Percentiles rank a stretch among this genome's conserved stretches.
Evolutionary conservation across 2,888 invertebrate species (phyloP).

Genomic region (Listrodromus nycthemerus): DNA sequence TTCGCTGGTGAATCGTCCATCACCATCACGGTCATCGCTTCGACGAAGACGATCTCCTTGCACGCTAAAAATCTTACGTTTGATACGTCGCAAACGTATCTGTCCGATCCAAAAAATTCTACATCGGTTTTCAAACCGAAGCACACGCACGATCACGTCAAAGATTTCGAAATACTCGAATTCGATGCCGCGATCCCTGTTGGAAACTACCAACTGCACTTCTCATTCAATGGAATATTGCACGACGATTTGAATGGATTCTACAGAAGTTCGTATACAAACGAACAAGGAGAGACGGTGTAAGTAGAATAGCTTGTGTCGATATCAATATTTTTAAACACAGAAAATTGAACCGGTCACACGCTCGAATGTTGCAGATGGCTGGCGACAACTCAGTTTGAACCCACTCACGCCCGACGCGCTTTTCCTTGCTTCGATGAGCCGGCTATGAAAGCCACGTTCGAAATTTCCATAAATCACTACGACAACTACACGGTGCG

Average conservation of each 20-base stretch:
- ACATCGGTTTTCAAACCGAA: background rate
- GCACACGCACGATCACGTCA: background rate
- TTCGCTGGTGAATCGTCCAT: constrained; percentile 56
- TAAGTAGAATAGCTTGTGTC: constrained; percentile 69
- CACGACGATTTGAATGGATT: constrained; percentile 89
- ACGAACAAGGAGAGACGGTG: constrained; percentile 81
- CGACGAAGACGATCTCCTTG: constrained; percentile 25
- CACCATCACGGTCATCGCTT: background rate
- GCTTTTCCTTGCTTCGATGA: constrained; percentile 93
- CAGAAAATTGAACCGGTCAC: no score
- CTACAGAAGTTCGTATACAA: constrained; percentile 88
- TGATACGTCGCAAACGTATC: background rate
- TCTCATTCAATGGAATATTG: constrained; percentile 86
- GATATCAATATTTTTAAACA: no score
- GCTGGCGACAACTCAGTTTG: constrained; percentile 89
- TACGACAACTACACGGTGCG: constrained; percentile 82
- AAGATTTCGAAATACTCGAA: constrained; percentile 39
- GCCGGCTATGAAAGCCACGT: constrained; percentile 89
- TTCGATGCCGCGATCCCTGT: accelerated
- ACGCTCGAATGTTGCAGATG: constrained; percentile 83
- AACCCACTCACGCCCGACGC: constrained; percentile 88
- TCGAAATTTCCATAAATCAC: constrained; percentile 87
- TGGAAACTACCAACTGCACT: constrained; percentile 85
- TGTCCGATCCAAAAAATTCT: background rate
- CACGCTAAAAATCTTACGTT: constrained; percentile 63